phyloP scores from a whole-genome alignment of 2,797 vertebrate genomes.

The Pampus argenteus region DNA sequence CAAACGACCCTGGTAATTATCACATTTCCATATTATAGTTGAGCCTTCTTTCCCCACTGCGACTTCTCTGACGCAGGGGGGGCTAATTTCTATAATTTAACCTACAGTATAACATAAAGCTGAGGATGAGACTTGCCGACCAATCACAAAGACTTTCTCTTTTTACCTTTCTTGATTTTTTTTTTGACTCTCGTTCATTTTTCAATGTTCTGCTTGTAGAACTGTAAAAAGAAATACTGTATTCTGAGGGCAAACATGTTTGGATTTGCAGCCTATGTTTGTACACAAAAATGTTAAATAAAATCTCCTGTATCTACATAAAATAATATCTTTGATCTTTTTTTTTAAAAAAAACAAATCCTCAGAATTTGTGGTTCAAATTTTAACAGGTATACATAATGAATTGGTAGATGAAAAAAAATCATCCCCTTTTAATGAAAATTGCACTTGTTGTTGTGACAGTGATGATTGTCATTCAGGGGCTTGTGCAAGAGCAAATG shows the following conservation, averaged over 20 bases:
- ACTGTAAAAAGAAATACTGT: slow-evolving; percentile 85
- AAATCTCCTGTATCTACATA: slow-evolving; percentile 88
- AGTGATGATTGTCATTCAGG: too few species aligned
- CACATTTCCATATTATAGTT: slow-evolving; percentile 44
- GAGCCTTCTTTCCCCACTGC: slow-evolving; percentile 37
- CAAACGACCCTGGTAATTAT: slow-evolving; percentile 52
- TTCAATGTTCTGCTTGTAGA: slow-evolving; percentile 83
- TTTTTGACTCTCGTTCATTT: slow-evolving; percentile 73
- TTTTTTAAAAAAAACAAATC: background rate
- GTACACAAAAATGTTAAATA: slow-evolving; percentile 91
- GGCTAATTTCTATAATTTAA: too few species aligned
- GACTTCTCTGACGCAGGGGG: slow-evolving; percentile 48
- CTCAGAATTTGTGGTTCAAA: too few species aligned
- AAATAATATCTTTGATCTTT: background rate
- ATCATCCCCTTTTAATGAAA: too few species aligned
- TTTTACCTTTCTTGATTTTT: slow-evolving; percentile 64
- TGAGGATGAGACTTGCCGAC: slow-evolving; percentile 62
- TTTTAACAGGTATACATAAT: too few species aligned
- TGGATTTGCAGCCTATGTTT: slow-evolving; percentile 90
- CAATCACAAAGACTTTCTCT: slow-evolving; percentile 51
- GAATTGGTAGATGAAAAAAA: too few species aligned
- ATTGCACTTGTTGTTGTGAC: too few species aligned
- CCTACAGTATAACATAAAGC: slow-evolving; percentile 35
- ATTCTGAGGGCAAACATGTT: slow-evolving; percentile 82
- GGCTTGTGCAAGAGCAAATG: too few species aligned